Conservation (phyloP, 1,140 invertebrate genomes). For the Cyclargus thomasi region DNA sequence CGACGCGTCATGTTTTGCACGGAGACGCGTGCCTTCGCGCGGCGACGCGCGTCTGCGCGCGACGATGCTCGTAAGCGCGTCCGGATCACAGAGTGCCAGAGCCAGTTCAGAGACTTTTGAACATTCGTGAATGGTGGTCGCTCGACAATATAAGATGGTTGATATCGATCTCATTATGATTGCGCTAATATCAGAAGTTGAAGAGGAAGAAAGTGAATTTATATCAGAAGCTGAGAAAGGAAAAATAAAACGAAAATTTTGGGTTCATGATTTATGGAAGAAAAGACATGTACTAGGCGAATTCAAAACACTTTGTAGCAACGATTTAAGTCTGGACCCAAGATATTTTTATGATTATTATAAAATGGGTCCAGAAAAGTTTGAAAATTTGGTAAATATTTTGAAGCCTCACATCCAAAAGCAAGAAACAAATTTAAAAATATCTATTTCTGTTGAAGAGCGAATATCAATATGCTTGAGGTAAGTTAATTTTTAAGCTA, state of each 20-base stretch:
- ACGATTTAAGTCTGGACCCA: slow-evolving; percentile 15
- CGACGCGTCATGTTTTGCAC: slow-evolving; percentile 19
- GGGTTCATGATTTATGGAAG: slow-evolving; percentile 18
- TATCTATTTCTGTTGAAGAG: slow-evolving; percentile 17
- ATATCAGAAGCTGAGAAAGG: slow-evolving; percentile 18
- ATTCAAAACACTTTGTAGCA: slow-evolving; percentile 14
- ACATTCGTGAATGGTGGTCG: slow-evolving; percentile 13
- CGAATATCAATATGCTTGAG: slow-evolving; percentile 18
- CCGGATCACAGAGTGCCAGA: slow-evolving; percentile 8
- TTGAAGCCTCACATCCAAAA: slow-evolving; percentile 13
- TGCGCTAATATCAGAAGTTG: slow-evolving; percentile 15
- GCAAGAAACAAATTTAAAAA: slow-evolving; percentile 16
- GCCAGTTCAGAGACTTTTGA: neutral
- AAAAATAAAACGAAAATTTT: slow-evolving; percentile 18
- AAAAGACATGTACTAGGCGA: neutral
- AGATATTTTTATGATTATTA: slow-evolving; percentile 15
- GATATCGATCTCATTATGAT: slow-evolving; percentile 16
- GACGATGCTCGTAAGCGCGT: neutral
- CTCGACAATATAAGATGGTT: slow-evolving; percentile 17
- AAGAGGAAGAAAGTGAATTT: slow-evolving; percentile 15
- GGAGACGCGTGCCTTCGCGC: slow-evolving; percentile 9
- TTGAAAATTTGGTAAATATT: slow-evolving; percentile 20
- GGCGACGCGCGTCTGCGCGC: neutral
- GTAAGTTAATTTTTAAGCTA: slow-evolving; percentile 1
- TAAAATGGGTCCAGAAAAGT: slow-evolving; percentile 11